phyloP scores from a whole-genome alignment of 2,888 invertebrate genomes.

The Alentia gelatinosa region DNA sequence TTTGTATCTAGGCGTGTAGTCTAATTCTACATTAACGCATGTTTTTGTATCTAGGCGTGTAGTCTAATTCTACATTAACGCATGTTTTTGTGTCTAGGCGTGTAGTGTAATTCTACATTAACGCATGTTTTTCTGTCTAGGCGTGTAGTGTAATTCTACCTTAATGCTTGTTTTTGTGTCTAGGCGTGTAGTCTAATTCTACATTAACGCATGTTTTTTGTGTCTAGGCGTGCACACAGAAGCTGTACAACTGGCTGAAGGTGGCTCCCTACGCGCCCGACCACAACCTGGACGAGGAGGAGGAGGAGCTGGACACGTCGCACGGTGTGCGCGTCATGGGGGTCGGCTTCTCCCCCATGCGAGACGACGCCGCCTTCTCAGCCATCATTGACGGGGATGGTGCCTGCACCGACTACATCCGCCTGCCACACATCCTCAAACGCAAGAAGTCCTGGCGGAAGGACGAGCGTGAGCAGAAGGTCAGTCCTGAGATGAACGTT shows the following conservation, averaged over 20 bases:
- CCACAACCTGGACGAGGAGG: slow-evolving; percentile 89
- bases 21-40: too few species aligned
- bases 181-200: too few species aligned
- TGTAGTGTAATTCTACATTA: too few species aligned
- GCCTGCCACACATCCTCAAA: slow-evolving; percentile 92
- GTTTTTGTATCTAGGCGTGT: too few species aligned
- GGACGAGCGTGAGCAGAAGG: slow-evolving; percentile 85
- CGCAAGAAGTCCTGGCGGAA: slow-evolving; percentile 88
- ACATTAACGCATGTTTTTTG: too few species aligned
- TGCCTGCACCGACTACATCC: slow-evolving; percentile 93
- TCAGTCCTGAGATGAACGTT: slow-evolving; percentile 59
- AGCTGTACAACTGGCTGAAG: slow-evolving; percentile 94
- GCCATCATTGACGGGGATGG: slow-evolving; percentile 93
- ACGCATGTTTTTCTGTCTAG: too few species aligned
- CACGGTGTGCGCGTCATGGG: slow-evolving; percentile 93
- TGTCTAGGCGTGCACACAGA: slow-evolving; percentile 89
- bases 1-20: too few species aligned
- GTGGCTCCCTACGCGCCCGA: slow-evolving; percentile 90
- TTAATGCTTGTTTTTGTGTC: too few species aligned
- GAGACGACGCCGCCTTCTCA: slow-evolving; percentile 88
- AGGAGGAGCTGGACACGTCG: slow-evolving; percentile 89
- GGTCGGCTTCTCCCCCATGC: slow-evolving; percentile 85
- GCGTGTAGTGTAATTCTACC: too few species aligned
- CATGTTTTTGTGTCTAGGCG: too few species aligned
- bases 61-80: too few species aligned